Evolutionary conservation across 2,113 vertebrate species (phyloP).

Genomic region (Murina feae): DNA sequence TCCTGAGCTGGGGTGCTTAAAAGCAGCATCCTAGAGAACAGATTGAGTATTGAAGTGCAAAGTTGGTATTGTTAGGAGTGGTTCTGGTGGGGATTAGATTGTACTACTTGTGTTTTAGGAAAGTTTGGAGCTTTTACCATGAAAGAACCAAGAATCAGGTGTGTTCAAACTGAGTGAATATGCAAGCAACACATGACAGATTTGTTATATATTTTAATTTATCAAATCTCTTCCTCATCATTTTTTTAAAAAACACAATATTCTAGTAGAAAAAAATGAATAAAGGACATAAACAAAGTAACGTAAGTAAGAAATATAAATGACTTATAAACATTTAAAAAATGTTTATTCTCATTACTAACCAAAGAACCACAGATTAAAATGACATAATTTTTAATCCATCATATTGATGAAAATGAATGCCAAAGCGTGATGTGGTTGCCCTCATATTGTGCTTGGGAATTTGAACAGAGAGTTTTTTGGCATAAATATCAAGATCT

Average conservation of each 20-base stretch:
- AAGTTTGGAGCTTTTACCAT: not conserved
- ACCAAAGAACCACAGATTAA: not conserved
- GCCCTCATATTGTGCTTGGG: not conserved
- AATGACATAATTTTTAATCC: not conserved
- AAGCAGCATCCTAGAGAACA: not conserved
- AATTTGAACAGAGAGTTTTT: slow-evolving; percentile 24
- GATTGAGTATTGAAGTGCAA: not conserved
- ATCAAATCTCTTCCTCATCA: not conserved
- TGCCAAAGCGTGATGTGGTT: not conserved
- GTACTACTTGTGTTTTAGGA: not conserved
- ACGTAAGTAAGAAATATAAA: slow-evolving; percentile 16
- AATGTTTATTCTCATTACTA: slow-evolving; percentile 1
- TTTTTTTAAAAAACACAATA: not conserved
- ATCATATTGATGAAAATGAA: not conserved
- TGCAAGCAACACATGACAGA: not conserved
- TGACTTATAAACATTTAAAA: not conserved
- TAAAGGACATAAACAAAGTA: not conserved
- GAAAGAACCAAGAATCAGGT: not conserved
- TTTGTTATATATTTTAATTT: slow-evolving; percentile 7
- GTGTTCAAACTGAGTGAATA: slow-evolving; percentile 15
- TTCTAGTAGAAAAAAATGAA: not conserved
- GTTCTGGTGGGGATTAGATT: slow-evolving; percentile 1
- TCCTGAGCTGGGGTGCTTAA: not conserved
- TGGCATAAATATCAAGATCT: not conserved
- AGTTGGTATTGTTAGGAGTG: not conserved